Conservation (phyloP, 1,140 invertebrate genomes). For the Agrypnia vestita region DNA sequence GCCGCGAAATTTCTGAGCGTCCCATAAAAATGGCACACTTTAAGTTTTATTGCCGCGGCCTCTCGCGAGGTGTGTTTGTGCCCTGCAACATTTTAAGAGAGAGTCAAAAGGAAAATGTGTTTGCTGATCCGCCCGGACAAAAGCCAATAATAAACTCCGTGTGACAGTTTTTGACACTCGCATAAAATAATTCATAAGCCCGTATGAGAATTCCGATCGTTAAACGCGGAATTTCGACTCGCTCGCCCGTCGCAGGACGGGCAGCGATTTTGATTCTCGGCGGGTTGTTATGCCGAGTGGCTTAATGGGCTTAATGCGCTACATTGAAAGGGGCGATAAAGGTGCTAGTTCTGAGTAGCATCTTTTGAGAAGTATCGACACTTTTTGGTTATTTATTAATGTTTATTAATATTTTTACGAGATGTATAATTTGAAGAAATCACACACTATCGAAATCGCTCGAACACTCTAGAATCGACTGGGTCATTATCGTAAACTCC, state of each 20-base stretch:
- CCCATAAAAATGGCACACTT: slow-evolving; percentile 7
- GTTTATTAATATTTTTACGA: too few relatives aligned
- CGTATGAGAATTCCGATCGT: slow-evolving; percentile 27
- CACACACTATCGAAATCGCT: too few relatives aligned
- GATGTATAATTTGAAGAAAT: too few relatives aligned
- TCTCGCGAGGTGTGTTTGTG: slow-evolving; percentile 14
- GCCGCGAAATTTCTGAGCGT: slow-evolving; percentile 11
- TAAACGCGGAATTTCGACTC: slow-evolving; percentile 31
- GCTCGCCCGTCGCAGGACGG: background rate
- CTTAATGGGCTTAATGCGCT: too few relatives aligned
- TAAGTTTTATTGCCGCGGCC: slow-evolving; percentile 1
- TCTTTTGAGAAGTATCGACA: too few relatives aligned
- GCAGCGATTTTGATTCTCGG: too few relatives aligned
- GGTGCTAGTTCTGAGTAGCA: too few relatives aligned
- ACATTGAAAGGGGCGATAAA: too few relatives aligned
- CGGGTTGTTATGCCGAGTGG: too few relatives aligned
- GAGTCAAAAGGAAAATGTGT: slow-evolving; percentile 17
- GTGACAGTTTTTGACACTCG: slow-evolving; percentile 51
- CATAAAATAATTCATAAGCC: slow-evolving; percentile 47
- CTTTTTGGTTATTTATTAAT: too few relatives aligned
- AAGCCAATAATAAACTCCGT: slow-evolving; percentile 37
- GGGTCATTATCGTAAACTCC: too few relatives aligned
- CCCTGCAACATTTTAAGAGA: slow-evolving; percentile 33
- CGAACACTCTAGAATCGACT: too few relatives aligned
- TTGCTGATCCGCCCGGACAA: slow-evolving; percentile 21